Evolutionary conservation across 2,888 invertebrate species (phyloP), one percentile per base, ranked within the genome.

Genomic region (Nephrocerus scutellatus): DNA sequence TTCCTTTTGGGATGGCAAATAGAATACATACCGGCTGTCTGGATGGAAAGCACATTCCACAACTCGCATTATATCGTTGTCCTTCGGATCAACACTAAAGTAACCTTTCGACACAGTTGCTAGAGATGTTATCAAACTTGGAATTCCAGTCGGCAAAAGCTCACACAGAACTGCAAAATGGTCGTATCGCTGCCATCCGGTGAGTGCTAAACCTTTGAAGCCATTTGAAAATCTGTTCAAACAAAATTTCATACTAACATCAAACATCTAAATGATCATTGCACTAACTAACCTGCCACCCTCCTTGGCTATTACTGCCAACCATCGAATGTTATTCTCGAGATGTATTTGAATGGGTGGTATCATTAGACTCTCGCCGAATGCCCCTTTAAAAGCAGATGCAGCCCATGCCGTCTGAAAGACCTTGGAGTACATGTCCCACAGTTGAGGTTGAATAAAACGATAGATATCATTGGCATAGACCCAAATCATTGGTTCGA

Each of bases 401-500:
- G 83, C 82, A 3, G 78, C 74, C 84, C 84, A 84, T 7, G 80
- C 76, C 1, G 76, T 74, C 5, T 74, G 73, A 54, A 84, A 84
- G 8, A 81, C 74, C 12, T 75, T 71, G 0, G 78, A 73, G 50
- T 80, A 82, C 49, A 77, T 78, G 51, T 80, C 75, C 82, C 82
- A 83, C 7, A 79, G 70, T 33, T 63, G 63, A 1, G 66, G 66
- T 65, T 72, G 48, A 59, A 74, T 60, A 62, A 73, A 76, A 21
- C 72, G 65, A 56, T 80, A 80, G 36, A 82, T 76, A 49, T 82
- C 81, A 54, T 78, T 80, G 8, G 80, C 79, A 56, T 86, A 86
- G 4, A 83, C 82, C 85, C 86, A 86, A 18, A 85, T 77, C 83
- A 85, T 84, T 1, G 83, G 82, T 55, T 85, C 83, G 1, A 85